Evolutionary conservation across 2,888 invertebrate species (phyloP).

Genomic region (Daptonema setosum): DNA sequence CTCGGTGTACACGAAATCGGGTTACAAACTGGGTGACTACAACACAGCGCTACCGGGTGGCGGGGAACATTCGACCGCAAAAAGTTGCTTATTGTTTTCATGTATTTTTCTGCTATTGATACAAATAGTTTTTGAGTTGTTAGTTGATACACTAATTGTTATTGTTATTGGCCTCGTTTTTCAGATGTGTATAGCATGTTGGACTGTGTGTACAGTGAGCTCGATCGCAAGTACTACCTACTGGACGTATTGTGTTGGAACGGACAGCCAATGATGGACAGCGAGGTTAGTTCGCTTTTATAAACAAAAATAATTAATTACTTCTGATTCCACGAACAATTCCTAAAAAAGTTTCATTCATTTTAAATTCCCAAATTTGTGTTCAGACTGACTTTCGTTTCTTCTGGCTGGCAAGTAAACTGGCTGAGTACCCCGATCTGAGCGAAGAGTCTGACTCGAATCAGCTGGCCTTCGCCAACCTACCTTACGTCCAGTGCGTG

Average conservation of each 20-base stretch:
- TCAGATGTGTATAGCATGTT: constrained; percentile 39
- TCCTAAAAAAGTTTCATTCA: too few species aligned
- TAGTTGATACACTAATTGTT: too few species aligned
- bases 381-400: constrained; percentile 59
- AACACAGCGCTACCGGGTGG: constrained; percentile 53
- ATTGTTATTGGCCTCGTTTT: too few species aligned
- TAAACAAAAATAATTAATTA: background rate
- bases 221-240: constrained; percentile 45
- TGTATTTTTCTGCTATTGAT: background rate
- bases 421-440: constrained; percentile 42
- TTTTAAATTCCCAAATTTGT: too few species aligned
- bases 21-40: constrained; percentile 37
- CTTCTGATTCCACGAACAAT: too few species aligned
- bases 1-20: constrained; percentile 44
- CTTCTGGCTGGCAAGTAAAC: constrained; percentile 54
- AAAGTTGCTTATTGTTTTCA: background rate
- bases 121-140: background rate
- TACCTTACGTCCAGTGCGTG: too few species aligned
- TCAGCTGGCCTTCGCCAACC: background rate
- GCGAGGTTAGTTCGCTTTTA: background rate
- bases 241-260: constrained; percentile 66
- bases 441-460: background rate
- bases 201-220: constrained; percentile 54
- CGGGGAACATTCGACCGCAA: background rate
- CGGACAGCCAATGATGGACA: constrained; percentile 22